Evolutionary conservation across 2,888 invertebrate species (phyloP).

Genomic region (Xestia sexstrigata): DNA sequence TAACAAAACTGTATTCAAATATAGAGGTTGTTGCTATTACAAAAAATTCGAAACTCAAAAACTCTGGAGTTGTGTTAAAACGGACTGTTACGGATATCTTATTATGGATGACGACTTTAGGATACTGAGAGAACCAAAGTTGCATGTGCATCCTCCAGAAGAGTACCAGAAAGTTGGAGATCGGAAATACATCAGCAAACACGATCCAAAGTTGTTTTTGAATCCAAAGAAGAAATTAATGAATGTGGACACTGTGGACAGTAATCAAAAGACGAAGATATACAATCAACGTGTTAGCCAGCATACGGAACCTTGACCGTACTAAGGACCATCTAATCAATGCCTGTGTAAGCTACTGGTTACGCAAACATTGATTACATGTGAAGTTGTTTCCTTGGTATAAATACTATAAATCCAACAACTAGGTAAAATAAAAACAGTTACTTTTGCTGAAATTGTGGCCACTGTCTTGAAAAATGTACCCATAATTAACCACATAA

Average conservation of each 20-base stretch:
- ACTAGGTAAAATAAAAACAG: not conserved
- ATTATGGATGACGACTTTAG: not conserved
- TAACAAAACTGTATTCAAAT: constrained; percentile 29
- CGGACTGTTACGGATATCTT: constrained; percentile 14
- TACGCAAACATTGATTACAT: too few species aligned
- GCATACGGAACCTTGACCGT: not conserved
- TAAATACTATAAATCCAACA: not conserved
- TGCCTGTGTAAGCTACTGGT: too few species aligned
- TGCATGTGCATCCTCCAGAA: constrained; percentile 38
- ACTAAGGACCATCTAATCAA: not conserved
- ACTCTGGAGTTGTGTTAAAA: constrained; percentile 42
- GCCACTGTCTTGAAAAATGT: not conserved
- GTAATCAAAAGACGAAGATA: not conserved
- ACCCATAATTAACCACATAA: not conserved
- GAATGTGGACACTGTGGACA: not conserved
- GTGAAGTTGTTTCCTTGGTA: not conserved
- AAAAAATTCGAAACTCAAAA: not conserved
- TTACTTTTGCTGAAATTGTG: not conserved
- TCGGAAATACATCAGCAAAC: constrained; percentile 13
- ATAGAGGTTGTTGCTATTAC: constrained; percentile 37
- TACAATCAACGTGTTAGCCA: not conserved
- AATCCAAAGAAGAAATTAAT: not conserved
- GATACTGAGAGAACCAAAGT: constrained; percentile 5
- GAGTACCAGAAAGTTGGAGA: not conserved
- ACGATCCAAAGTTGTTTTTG: not conserved